Evolutionary conservation across 1,140 invertebrate species (phyloP).

Genomic region (Cryptotermes secundus): DNA sequence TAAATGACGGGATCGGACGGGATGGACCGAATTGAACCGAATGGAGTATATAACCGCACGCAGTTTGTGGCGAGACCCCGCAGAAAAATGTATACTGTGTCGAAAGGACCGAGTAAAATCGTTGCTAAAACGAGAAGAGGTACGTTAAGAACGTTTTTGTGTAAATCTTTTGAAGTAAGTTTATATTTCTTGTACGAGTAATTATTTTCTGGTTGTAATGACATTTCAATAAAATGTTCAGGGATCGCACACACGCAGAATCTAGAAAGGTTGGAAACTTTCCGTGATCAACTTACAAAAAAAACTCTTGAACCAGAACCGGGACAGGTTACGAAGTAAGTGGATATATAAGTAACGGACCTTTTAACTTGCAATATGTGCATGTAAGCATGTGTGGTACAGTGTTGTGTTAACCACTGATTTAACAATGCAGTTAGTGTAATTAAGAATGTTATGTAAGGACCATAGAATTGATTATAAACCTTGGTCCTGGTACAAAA

Average conservation of each 20-base stretch:
- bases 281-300: constrained; percentile 59
- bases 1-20: background rate
- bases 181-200: background rate
- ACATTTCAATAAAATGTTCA: constrained; percentile 43
- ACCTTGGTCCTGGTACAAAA: background rate
- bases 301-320: constrained; percentile 56
- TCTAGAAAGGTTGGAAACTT: constrained; percentile 64
- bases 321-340: constrained; percentile 37
- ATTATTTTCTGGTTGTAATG: background rate
- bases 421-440: background rate
- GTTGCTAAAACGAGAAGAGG: constrained; percentile 81
- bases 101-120: constrained; percentile 81
- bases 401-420: background rate
- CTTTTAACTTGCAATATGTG: background rate
- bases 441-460: background rate
- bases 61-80: background rate
- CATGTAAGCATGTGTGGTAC: background rate
- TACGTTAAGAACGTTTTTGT: constrained; percentile 46
- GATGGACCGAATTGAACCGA: no score
- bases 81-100: constrained; percentile 76
- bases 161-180: background rate
- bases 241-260: constrained; percentile 67
- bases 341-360: background rate
- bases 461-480: background rate
- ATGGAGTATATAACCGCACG: background rate